Conservation (phyloP, 1,140 invertebrate species). For the Bombus sibiricus region DNA sequence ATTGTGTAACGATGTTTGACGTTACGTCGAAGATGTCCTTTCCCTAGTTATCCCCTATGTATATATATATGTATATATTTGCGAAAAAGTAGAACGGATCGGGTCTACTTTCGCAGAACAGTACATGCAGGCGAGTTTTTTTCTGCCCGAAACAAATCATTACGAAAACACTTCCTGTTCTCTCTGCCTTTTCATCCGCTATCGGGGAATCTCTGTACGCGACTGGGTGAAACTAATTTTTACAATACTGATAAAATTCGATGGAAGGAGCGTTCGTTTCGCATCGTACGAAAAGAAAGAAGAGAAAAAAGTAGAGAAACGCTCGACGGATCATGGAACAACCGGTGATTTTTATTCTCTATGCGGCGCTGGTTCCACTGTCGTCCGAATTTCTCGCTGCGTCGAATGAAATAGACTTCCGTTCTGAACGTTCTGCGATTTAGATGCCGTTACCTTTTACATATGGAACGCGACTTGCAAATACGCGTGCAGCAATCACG, state of each 20-base stretch:
- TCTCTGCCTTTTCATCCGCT: not conserved
- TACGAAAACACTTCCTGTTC: not conserved
- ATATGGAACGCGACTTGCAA: conserved; percentile 67
- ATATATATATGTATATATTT: too few species aligned
- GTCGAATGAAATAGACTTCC: conserved; percentile 41
- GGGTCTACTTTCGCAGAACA: not conserved
- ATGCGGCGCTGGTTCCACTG: not conserved
- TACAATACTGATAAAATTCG: not conserved
- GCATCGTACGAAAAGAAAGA: not conserved
- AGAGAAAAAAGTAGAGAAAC: not conserved
- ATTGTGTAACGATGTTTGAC: conserved; percentile 71
- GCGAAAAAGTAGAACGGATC: not conserved
- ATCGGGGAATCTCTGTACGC: not conserved
- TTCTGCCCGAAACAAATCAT: not conserved
- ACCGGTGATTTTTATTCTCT: conserved; percentile 52
- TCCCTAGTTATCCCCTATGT: not conserved
- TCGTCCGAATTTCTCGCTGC: conserved; percentile 28
- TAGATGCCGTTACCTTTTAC: conserved; percentile 62
- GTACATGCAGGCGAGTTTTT: not conserved
- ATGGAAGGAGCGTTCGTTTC: not conserved
- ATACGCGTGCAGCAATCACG: conserved; percentile 56
- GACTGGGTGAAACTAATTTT: conserved; percentile 22
- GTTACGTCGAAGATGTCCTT: conserved; percentile 56
- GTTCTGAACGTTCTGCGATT: conserved; percentile 46
- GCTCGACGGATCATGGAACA: conserved; percentile 15